Base-by-base conservation (phyloP, 92 coral and sea anemone species). In the Isaurus tuberculatus region DNA sequence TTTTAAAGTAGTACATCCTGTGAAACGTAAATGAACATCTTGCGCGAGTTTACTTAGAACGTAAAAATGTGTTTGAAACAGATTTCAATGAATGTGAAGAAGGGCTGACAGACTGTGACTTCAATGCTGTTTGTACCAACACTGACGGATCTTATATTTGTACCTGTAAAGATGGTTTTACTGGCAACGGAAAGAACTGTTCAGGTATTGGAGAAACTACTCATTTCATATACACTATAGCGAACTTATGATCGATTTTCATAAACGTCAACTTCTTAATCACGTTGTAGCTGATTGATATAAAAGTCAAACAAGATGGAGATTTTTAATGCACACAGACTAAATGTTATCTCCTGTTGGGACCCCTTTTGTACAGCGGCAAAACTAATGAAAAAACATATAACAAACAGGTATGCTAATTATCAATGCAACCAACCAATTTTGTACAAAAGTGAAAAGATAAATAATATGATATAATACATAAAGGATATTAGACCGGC, bases 71-170 rank as follows among this genome's bases (percentile, higher is more conserved):
- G 5, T 55, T 55, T 55, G 19, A 22, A 65, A 70, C 34, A 89
- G 91, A 87, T 72, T 33, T 80, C 1, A 81, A 91, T 68, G 94
- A 91, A 48, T 87, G 91, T 69, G 84, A 31, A 46, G 82, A 20
- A 26, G 82, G 82, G 20, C n/a, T 4, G 1, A 17, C 70, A 34
- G 82, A 77, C 14, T 77, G 82, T 61, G 69, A 77, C 68, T 33
- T 31, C 23, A 58, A 77, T 8, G 82, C 82, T 25, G 16, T 10
- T 51, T 77, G 82, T 28, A 15, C 22, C 28, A 77, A 77, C 25
- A 13, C 70, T 0, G 70, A 77, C 4, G 82, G 82, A 13, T 77
- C 82, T 15, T 77, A 77, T 22, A 1, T 40, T 34, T 77, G 82
- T 34, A 33, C 70, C 48, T 77, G 82, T 61, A 14, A 4, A 19